A percentile compares a stretch with the other conserved stretches of the same genome.
Evolutionary conservation across 2,888 invertebrate genomes (phyloP).

Genomic region (Limnephilus auricula): DNA sequence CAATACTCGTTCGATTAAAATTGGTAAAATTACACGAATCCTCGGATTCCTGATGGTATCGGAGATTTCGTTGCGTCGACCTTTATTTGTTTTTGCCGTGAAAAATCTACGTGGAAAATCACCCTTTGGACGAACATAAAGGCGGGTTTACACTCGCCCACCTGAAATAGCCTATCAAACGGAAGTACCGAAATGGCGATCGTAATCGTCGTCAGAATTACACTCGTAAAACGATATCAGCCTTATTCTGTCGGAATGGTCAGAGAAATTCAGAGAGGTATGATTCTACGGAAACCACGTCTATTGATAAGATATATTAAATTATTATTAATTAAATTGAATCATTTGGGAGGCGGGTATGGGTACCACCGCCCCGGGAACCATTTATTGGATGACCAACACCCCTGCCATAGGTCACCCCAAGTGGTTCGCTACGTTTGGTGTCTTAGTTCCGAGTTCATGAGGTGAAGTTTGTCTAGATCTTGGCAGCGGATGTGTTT

Average conservation of each 20-base stretch:
- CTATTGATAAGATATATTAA: background rate
- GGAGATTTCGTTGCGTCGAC: constrained; percentile 7
- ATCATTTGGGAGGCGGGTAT: too few relatives aligned
- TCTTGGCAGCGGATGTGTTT: too few relatives aligned
- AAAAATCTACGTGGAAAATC: constrained; percentile 38
- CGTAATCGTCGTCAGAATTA: constrained; percentile 45
- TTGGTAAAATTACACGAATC: background rate
- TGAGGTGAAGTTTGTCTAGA: too few relatives aligned
- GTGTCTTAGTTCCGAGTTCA: too few relatives aligned
- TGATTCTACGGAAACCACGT: background rate
- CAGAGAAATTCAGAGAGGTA: background rate
- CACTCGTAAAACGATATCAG: constrained; percentile 36
- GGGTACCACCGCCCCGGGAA: too few relatives aligned
- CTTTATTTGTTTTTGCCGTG: constrained; percentile 28
- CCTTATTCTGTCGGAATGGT: constrained; percentile 17
- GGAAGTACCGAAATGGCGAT: constrained; percentile 47
- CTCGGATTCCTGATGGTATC: background rate
- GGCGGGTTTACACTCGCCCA: constrained; percentile 39
- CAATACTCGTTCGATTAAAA: background rate
- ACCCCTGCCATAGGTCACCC: too few relatives aligned
- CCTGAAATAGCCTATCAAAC: constrained; percentile 51
- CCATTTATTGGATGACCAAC: too few relatives aligned
- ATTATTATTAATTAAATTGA: background rate
- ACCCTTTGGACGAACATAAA: constrained; percentile 38
- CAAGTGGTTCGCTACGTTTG: too few relatives aligned